These are phyloP conservation scores for Rutilus rutilus DNA, from an alignment of 2,113 vertebrate genomes.

Conservation along the genomic window DNA sequence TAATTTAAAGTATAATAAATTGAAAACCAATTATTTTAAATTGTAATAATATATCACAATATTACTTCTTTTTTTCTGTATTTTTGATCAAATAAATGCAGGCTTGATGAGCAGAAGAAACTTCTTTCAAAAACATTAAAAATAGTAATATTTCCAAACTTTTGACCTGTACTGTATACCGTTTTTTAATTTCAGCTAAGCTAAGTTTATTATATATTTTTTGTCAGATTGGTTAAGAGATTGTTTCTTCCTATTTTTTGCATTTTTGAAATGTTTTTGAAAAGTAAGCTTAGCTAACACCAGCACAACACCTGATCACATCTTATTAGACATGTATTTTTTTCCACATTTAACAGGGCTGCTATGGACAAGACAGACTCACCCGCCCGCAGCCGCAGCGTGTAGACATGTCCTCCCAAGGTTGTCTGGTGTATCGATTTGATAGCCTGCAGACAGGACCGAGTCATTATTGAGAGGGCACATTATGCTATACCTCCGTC, in stretches of 20 bases:
- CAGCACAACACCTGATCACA: not conserved
- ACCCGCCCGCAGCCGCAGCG: conserved; percentile 97
- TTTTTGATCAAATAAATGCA: too few species aligned
- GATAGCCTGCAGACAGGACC: conserved; percentile 98
- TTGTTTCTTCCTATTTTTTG: not conserved
- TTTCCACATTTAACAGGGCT: not conserved
- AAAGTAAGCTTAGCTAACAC: not conserved
- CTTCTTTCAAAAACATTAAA: too few species aligned
- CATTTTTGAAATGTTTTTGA: not conserved
- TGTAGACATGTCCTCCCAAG: conserved; percentile 97
- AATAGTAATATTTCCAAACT: too few species aligned
- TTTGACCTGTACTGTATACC: too few species aligned
- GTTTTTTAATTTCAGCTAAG: not conserved
- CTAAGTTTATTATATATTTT: not conserved
- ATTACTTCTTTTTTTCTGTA: too few species aligned
- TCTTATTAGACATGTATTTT: not conserved
- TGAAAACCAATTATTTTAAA: too few species aligned
- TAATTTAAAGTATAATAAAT: too few species aligned
- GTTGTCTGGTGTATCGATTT: conserved; percentile 94
- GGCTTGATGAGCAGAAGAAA: too few species aligned
- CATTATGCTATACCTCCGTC: conserved; percentile 93
- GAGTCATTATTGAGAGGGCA: conserved; percentile 93
- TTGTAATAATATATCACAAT: too few species aligned
- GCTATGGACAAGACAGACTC: conserved; percentile 76
- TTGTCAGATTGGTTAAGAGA: not conserved